phyloP scores from a whole-genome alignment of 2,888 invertebrate species.

The Oscheius sp. region DNA sequence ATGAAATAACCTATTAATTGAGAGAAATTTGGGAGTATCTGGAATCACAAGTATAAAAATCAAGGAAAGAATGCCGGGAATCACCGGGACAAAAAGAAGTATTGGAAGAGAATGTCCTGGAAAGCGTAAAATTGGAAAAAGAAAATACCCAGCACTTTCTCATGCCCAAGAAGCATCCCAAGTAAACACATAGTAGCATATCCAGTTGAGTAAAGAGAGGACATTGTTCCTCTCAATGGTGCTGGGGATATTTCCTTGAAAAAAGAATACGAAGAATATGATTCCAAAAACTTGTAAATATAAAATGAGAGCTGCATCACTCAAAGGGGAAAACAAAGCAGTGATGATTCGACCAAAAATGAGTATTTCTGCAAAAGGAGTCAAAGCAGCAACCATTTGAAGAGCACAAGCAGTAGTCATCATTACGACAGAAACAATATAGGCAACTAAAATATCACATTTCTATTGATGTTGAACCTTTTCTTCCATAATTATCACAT shows the following conservation, averaged over 20 bases:
- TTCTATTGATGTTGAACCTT: constrained; percentile 38
- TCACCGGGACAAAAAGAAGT: constrained; percentile 61
- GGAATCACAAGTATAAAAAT: constrained; percentile 58
- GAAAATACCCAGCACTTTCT: constrained; percentile 42
- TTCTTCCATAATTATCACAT: constrained; percentile 62
- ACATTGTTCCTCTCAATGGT: constrained; percentile 60
- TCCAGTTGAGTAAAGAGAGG: constrained; percentile 63
- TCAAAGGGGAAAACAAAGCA: constrained; percentile 65
- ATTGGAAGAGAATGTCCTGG: constrained; percentile 56
- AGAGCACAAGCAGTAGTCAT: constrained; percentile 66
- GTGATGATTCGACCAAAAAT: constrained; percentile 61
- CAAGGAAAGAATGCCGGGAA: constrained; percentile 58
- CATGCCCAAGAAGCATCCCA: constrained; percentile 66
- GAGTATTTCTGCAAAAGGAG: constrained; percentile 45
- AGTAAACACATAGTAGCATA: constrained; percentile 62
- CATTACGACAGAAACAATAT: constrained; percentile 57
- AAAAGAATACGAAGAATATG: neutral
- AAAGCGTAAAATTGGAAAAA: neutral
- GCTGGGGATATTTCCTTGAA: constrained; percentile 63
- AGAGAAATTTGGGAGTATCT: constrained; percentile 65
- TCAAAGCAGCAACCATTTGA: constrained; percentile 59
- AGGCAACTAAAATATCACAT: constrained; percentile 53
- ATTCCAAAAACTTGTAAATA: constrained; percentile 67
- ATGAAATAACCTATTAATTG: constrained; percentile 45
- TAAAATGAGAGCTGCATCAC: constrained; percentile 64